Evolutionary conservation across 2,797 vertebrate genomes (phyloP), one percentile per base, ranked within the genome.

Genomic region (Triplophysa yarkandensis): DNA sequence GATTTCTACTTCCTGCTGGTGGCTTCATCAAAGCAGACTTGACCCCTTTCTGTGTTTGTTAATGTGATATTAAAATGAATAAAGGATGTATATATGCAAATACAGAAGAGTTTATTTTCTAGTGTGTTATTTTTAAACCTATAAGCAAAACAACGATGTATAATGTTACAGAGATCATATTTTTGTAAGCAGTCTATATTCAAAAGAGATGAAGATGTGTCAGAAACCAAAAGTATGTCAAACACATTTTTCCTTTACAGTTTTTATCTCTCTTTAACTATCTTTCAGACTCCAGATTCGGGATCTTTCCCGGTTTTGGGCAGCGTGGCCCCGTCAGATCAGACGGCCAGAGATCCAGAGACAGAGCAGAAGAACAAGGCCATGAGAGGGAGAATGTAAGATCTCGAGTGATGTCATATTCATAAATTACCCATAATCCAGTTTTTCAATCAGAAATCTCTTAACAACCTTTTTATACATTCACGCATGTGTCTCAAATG

Each of bases 321-420:
- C 74, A 87, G 91, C 72, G 91, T 92, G 78, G 90, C 92, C 78
- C 71, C 71, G 0, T 90, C 92, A 0, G 93, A 93, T 88, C 90
- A 92, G 19, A 91, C 93, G 30, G 94, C 94, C 25, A 92, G 95
- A 82, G 96, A 98, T 86, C 93, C 94, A 17, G 96, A 98, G 89
- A 94, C 95, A 9, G 96, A 98, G 30, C 95, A 96, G 86, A 93
- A 93, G 79, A 96, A 95, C 84, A 98, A 98, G 85, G 96, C 97
- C 4, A 89, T 98, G 84, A 91, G 96, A 87, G 97, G 96, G 84
- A 93, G 96, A 62, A 96, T 97, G 97, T 98, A 90, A 95, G 96
- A 89, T 13, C 13, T 11, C 11, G 36, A 6, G 43, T n/a, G 43
- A 44, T 17, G 13, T 78, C 27, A 58, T 36, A 17, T 61, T 10